phyloP scores from a whole-genome alignment of 2,797 vertebrate species.

The Pseudochirops corinnae region DNA sequence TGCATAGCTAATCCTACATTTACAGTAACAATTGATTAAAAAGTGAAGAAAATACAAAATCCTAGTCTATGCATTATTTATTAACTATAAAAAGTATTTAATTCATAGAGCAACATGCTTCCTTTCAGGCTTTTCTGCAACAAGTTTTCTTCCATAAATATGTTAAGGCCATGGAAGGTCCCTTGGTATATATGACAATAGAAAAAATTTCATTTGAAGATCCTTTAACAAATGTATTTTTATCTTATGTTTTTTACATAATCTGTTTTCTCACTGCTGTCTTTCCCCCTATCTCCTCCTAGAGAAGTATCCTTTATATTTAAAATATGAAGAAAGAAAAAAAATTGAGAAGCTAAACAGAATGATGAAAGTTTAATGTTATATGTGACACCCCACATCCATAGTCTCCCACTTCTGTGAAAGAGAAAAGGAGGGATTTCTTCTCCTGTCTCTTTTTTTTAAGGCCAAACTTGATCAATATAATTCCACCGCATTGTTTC shows the following conservation, averaged over 20 bases:
- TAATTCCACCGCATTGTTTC: neutral
- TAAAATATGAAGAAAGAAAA: neutral
- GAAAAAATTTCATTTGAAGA: neutral
- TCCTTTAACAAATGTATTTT: neutral
- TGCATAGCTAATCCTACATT: neutral
- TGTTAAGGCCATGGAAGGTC: neutral
- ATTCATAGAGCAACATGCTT: neutral
- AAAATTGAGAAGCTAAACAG: neutral
- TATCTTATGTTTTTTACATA: neutral
- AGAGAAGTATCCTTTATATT: neutral
- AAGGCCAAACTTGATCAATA: neutral
- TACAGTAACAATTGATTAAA: neutral
- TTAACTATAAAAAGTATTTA: neutral
- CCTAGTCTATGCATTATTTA: neutral
- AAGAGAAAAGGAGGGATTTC: neutral
- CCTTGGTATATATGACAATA: neutral
- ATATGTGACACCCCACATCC: neutral
- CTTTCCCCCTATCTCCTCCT: neutral
- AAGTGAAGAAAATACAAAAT: neutral
- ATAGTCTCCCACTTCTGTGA: neutral
- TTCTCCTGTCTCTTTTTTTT: neutral
- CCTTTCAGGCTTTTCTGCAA: neutral
- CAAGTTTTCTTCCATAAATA: neutral
- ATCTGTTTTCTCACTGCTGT: neutral
- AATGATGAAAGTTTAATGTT: neutral